phyloP scores from a whole-genome alignment of 2,888 invertebrate species.

The Dione vanillae region DNA sequence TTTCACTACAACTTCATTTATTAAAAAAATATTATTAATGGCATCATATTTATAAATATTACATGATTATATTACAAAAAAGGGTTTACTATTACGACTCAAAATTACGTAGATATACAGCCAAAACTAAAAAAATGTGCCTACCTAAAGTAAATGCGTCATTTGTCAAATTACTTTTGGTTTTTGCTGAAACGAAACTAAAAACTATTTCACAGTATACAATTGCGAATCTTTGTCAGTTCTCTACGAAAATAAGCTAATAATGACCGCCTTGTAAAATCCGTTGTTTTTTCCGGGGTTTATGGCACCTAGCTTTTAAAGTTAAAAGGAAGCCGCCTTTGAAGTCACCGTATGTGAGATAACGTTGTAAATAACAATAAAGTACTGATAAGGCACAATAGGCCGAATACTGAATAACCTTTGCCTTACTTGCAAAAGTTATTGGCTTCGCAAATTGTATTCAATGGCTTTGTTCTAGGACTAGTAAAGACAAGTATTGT shows the following conservation, averaged over 20 bases:
- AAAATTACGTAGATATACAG: background rate
- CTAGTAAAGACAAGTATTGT: background rate
- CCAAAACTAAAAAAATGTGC: background rate
- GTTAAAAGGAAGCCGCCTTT: constrained; percentile 54
- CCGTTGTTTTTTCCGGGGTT: constrained; percentile 33
- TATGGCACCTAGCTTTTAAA: constrained; percentile 30
- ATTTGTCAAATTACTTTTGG: constrained; percentile 3
- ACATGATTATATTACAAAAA: background rate
- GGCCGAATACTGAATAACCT: constrained; percentile 28
- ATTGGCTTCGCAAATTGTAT: constrained; percentile 25
- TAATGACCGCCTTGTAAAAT: constrained; percentile 8
- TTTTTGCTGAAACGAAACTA: background rate
- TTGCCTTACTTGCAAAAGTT: constrained; percentile 31
- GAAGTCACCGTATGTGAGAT: constrained; percentile 65
- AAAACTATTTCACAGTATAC: background rate
- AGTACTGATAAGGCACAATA: constrained; percentile 58
- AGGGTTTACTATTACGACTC: background rate
- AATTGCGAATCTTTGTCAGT: constrained; percentile 26
- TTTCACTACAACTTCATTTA: no score
- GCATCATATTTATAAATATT: background rate
- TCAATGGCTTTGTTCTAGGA: constrained; percentile 6
- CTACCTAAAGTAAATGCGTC: background rate
- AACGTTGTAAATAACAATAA: constrained; percentile 57
- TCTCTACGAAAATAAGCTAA: background rate
- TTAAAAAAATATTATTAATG: background rate